A percentile compares a stretch with the other conserved stretches of the same genome.
Evolutionary conservation across 2,888 invertebrate genomes (phyloP).

Genomic region (Chrysolina americana): DNA sequence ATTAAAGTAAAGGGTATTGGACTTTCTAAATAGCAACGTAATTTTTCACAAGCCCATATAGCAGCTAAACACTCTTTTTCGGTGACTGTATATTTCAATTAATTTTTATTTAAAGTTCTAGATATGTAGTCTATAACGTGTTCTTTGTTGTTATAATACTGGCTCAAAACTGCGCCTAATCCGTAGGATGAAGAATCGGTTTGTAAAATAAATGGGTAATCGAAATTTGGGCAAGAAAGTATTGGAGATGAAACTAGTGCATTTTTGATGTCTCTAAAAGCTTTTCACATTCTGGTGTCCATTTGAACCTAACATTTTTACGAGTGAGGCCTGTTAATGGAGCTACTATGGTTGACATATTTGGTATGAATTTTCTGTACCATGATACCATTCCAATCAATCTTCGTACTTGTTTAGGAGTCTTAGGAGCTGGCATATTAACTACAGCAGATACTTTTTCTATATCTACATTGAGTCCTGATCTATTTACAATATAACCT

Average conservation of each 20-base stretch:
- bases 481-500: too few relatives aligned
- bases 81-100: too few relatives aligned
- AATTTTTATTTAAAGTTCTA: too few relatives aligned
- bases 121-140: too few relatives aligned
- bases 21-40: constrained; percentile 40
- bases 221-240: constrained; percentile 34
- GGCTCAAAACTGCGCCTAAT: too few relatives aligned
- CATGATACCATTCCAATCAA: constrained; percentile 19
- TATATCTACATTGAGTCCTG: too few relatives aligned
- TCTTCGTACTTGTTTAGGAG: background rate
- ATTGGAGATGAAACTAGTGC: constrained; percentile 28
- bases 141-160: too few relatives aligned
- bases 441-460: background rate
- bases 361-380: constrained; percentile 15
- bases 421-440: background rate
- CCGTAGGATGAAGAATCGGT: too few relatives aligned
- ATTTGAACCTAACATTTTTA: constrained; percentile 10
- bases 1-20: constrained; percentile 40
- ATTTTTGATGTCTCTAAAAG: constrained; percentile 12
- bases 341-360: too few relatives aligned
- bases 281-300: constrained; percentile 7
- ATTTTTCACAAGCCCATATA: too few relatives aligned
- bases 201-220: constrained; percentile 34
- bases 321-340: background rate
- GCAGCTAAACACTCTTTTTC: too few relatives aligned